A percentile compares a stretch with the other conserved stretches of the same genome.
Evolutionary conservation across 2,888 invertebrate species (phyloP).

Genomic region (Augiades crinisus): DNA sequence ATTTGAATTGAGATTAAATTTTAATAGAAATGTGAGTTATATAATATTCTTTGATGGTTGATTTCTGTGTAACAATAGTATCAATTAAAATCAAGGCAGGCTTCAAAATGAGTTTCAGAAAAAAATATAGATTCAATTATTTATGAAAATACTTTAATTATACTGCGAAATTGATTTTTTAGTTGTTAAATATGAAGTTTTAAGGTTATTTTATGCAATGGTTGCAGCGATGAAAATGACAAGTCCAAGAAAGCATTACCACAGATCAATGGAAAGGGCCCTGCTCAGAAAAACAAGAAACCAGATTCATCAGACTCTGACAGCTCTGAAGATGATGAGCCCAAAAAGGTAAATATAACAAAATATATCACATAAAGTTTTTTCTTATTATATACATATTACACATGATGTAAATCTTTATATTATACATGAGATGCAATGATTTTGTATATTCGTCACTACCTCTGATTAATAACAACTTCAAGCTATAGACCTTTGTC

Average conservation of each 20-base stretch:
- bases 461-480: constrained; percentile 53
- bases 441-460: constrained; percentile 62
- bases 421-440: constrained; percentile 41
- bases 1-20: no score
- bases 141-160: no score
- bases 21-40: no score
- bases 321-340: constrained; percentile 63
- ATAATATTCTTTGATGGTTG: no score
- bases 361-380: constrained; percentile 36
- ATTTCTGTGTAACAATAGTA: no score
- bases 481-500: background rate
- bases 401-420: constrained; percentile 45
- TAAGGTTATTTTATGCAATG: background rate
- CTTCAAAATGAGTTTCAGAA: no score
- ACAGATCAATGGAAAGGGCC: constrained; percentile 55
- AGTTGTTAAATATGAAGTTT: no score
- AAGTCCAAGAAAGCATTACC: constrained; percentile 45
- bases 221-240: constrained; percentile 53
- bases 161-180: no score
- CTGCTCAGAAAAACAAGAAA: constrained; percentile 47
- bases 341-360: constrained; percentile 35
- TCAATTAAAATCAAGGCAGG: no score
- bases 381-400: background rate
- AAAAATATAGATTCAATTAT: no score
- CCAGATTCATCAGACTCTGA: constrained; percentile 63